phyloP scores from a whole-genome alignment of 2,888 invertebrate genomes.

The Clepsis dumicolana region DNA sequence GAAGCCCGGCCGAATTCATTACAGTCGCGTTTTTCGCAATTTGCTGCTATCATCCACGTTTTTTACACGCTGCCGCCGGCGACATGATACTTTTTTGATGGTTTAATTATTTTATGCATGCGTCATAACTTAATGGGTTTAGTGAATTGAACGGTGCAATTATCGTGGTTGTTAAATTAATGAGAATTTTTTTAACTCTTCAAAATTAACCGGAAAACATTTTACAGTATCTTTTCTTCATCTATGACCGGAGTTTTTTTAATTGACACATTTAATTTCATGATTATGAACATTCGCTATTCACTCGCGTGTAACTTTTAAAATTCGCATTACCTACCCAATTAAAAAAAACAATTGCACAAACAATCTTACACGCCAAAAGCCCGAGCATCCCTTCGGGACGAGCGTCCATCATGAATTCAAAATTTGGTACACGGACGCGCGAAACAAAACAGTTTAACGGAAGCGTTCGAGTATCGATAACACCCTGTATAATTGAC shows the following conservation, averaged over 20 bases:
- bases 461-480: slow-evolving; percentile 73
- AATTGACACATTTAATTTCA: too few relatives aligned
- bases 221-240: neutral
- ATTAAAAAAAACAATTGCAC: neutral
- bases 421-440: slow-evolving; percentile 47
- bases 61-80: slow-evolving; percentile 63
- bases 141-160: slow-evolving; percentile 55
- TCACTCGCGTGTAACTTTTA: too few relatives aligned
- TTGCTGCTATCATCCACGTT: slow-evolving; percentile 62
- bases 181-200: neutral
- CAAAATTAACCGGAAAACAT: neutral
- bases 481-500: slow-evolving; percentile 80
- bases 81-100: slow-evolving; percentile 72
- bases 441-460: slow-evolving; percentile 54
- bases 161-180: slow-evolving; percentile 14
- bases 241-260: neutral
- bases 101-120: slow-evolving; percentile 74
- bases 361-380: slow-evolving; percentile 9
- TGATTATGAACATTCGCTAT: too few relatives aligned
- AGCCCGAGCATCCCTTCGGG: slow-evolving; percentile 7
- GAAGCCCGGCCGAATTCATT: slow-evolving; percentile 83
- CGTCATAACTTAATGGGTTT: slow-evolving; percentile 57
- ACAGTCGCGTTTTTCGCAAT: slow-evolving; percentile 75
- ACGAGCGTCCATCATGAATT: slow-evolving; percentile 31
- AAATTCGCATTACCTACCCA: too few relatives aligned